Base-by-base conservation (phyloP, 2,113 vertebrate genomes). In the Nothoprocta pentlandii region DNA sequence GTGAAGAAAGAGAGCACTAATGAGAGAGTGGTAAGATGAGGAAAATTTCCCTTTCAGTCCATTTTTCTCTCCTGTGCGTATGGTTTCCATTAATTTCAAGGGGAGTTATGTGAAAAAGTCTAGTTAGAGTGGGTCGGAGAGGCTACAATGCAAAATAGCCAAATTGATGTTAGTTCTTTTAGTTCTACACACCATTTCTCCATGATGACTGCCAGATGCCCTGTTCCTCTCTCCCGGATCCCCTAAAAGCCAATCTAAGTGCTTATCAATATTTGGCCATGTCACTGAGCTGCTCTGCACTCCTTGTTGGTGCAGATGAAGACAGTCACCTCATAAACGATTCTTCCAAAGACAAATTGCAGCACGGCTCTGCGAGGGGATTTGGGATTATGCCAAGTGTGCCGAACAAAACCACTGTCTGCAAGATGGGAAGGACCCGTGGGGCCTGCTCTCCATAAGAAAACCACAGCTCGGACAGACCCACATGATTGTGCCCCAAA, bases 1-100 rank as follows among this genome's bases (percentile, higher is more conserved):
- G 53, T 77, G 64, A 97, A 95, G 94, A 86, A 95, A 94, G 70
- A 90, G 93, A 96, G 64, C 25, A 70, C 77, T 84, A 59, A 39
- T 46, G 89, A 93, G 87, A 66, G 32, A 93, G 41, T 42, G 39
- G 80, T 90, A 94, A 76, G 39, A 67, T 6, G 32, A 94, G 17
- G 12, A 68, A n/a, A 69, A 63, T 56, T 41, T 59, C 39, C 78
- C 69, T 53, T 22, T 8, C 34, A 79, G 51, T 79, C 47, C n/a
- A 47, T 46, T 92, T 70, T 77, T 58, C 67, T 66, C 26, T 82
- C 22, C 73, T 71, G 64, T 30, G 68, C 62, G 20, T 30, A 80
- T 4, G 16, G 74, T 26, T 87, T 77, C 53, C 32, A 64, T 80
- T 62, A 87, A 53, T 76, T 81, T 80, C 64, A 80, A 15, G 0